Base-by-base conservation (phyloP, 2,113 vertebrate species). In the Catagonus wagneri region DNA sequence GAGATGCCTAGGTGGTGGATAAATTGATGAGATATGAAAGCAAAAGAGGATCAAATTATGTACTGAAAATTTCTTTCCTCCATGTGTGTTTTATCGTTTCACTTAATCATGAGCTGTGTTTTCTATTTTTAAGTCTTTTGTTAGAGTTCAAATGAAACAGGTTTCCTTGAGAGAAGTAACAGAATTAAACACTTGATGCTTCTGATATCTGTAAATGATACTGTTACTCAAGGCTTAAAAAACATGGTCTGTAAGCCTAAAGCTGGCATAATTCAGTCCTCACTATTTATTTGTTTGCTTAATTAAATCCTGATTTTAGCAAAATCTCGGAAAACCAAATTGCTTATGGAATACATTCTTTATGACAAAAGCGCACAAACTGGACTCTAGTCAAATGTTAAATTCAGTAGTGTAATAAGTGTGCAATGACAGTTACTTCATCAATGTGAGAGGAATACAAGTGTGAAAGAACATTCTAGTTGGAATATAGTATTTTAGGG, bases 41-140 rank as follows among this genome's bases (percentile, higher is more conserved):
- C 15, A 83, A 71, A 86, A 60, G 39, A 44, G 50, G 6, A 60
- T 87, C 60, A 61, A 15, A 39, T 83, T 84, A 36, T 58, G 27
- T 15, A 44, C 9, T 44, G 32, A 83, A 72, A 50, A 44, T 75
- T 36, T 63, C 23, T 85, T 88, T 81, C 50, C 29, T 95, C 44
- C 2, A 1, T 92, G 36, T 1, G 9, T 58, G 22, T 61, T 89
- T 96, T 85, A 75, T 95, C 81, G 91, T 86, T 84, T 90, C 14
- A 50, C 7, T 88, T 93, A 90, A 79, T 66, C 52, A 1, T 66
- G 95, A 93, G 3, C 22, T 68, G 5, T 50, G 69, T 61, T 83
- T 95, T 96, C 93, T 60, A n/a, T 90, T 83, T 96, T 16, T 44
- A 89, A 75, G 17, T 75, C 58, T 96, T 98, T 97, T 93, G 81